Evolutionary conservation across 2,888 invertebrate genomes (phyloP), one percentile per base, ranked within the genome.

Genomic region (Dolichopus griseipennis): DNA sequence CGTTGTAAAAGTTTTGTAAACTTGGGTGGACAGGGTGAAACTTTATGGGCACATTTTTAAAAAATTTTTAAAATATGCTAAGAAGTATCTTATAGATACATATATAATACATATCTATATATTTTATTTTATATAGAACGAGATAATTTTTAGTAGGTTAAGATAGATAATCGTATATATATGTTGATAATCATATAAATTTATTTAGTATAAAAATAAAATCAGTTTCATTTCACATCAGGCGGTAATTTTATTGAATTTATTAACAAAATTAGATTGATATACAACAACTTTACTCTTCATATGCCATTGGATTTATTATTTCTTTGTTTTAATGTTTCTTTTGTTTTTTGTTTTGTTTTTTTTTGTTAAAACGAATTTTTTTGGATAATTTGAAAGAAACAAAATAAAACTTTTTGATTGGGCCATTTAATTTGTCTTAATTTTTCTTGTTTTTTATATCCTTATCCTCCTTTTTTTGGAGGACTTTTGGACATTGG

Each of bases 231-330:
- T 18, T 18, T 52, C 52, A n/a, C 52, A n/a, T 52, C 52, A 52
- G 52, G 52, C 52, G 52, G 52, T 52, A 52, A 52, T 52, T 52
- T 52, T 52, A 52, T 52, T 52, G 52, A 52, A 52, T 52, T 52
- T 52, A 15, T 52, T 18, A 52, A 18, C 18, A 18, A 52, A n/a
- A 52, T 52, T 52, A 18, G 52, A 52, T 18, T 52, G 18, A 52
- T 52, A 12, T 18, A 12, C 15, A 18, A n/a, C 18, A 15, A 18
- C 18, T 52, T 15, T 52, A 18, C 15, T 15, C 15, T 43, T 43
- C n/a, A 52, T 6, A 18, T 52, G 9, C 52, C 18, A 18, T 43
- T 43, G 52, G 18, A 52, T 52, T 12, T 52, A 52, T 52, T 37
- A 37, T 37, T 7, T 9, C 10, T 37, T 8, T 37, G 37, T 37